A percentile compares a stretch with the other conserved stretches of the same genome.
phyloP scores from a whole-genome alignment of 1,140 invertebrate genomes.

The Protaetia brevitarsis region DNA sequence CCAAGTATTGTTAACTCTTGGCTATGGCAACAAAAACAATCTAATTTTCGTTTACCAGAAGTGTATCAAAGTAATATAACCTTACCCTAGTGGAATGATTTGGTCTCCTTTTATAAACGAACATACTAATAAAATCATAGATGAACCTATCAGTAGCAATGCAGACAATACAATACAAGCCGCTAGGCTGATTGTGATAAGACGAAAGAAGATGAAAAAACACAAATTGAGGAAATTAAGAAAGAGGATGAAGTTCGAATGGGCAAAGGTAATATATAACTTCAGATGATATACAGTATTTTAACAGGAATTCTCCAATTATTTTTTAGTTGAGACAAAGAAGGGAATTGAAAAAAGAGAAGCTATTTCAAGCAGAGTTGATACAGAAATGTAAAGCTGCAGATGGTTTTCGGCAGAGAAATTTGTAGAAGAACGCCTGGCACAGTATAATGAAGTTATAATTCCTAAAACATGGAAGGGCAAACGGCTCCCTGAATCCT shows the following conservation, averaged over 20 bases:
- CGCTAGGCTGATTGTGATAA: conserved; percentile 70
- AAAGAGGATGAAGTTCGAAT: conserved; percentile 72
- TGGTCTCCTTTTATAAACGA: not conserved
- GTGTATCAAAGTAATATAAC: not conserved
- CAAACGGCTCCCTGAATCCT: not conserved
- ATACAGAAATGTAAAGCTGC: conserved; percentile 67
- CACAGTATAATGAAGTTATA: not conserved
- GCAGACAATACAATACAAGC: conserved; percentile 58
- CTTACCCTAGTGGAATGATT: conserved; percentile 19
- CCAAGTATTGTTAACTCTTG: not conserved
- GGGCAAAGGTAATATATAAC: conserved; percentile 57
- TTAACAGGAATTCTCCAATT: conserved; percentile 18
- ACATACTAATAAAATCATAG: not conserved
- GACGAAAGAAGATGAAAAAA: conserved; percentile 80
- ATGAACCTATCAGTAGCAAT: not conserved
- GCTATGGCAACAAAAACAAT: not conserved
- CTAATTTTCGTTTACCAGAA: not conserved
- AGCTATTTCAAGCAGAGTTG: conserved; percentile 68
- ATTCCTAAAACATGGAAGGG: not conserved
- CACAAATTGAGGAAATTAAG: conserved; percentile 78
- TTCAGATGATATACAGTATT: conserved; percentile 20
- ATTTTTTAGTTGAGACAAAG: conserved; percentile 56
- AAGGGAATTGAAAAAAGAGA: conserved; percentile 70
- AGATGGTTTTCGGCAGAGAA: conserved; percentile 67
- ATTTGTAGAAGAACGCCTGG: conserved; percentile 55